Percentiles rank a stretch among this genome's conserved stretches.
Evolutionary conservation across 2,797 vertebrate genomes (phyloP).

Genomic region (Danio choprae): DNA sequence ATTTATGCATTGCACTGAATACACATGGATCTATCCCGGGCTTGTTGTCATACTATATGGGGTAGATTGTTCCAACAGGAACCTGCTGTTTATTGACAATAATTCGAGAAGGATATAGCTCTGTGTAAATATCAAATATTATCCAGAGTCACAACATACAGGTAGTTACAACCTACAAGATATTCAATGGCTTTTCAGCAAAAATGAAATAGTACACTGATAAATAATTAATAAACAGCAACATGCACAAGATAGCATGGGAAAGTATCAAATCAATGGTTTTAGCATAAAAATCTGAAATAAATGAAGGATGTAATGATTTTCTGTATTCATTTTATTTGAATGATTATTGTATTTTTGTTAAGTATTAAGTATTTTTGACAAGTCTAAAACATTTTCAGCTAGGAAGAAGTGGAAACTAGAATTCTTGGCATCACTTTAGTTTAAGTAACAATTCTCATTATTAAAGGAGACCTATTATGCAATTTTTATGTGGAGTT

Average conservation of each 20-base stretch:
- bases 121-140: not conserved
- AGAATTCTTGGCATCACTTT: too few relatives aligned
- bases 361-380: too few relatives aligned
- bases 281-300: too few relatives aligned
- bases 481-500: too few relatives aligned
- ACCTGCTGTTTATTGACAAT: constrained; percentile 5
- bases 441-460: too few relatives aligned
- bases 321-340: too few relatives aligned
- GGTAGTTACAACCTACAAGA: not conserved
- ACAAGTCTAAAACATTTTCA: too few relatives aligned
- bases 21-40: not conserved
- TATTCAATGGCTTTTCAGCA: not conserved
- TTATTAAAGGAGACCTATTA: too few relatives aligned
- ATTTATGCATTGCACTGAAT: too few relatives aligned
- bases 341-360: too few relatives aligned
- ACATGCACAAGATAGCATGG: not conserved
- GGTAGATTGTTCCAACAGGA: not conserved
- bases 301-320: too few relatives aligned
- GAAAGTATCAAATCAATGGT: not conserved
- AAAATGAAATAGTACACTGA: not conserved
- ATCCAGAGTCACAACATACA: not conserved
- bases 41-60: constrained; percentile 21
- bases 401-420: too few relatives aligned
- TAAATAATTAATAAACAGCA: not conserved
- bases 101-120: constrained; percentile 8